These are phyloP conservation scores for Gambusia affinis DNA, from an alignment of 2,113 vertebrate species.

Conservation along the genomic window DNA sequence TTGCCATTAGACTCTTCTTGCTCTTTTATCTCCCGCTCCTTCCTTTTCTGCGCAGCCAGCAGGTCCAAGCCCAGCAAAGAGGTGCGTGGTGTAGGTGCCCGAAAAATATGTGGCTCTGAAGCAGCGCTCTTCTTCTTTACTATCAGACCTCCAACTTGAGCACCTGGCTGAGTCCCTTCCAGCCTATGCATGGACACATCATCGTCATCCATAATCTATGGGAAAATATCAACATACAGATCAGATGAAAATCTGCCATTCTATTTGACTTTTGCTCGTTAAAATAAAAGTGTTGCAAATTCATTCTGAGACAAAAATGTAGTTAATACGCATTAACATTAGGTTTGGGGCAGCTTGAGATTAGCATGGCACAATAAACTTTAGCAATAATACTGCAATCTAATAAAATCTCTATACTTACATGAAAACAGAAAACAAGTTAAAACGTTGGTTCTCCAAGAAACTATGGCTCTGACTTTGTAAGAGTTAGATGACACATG, in stretches of 20 bases:
- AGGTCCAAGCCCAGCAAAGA: conserved; percentile 92
- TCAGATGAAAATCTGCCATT: conserved; percentile 7
- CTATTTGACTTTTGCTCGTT: neutral
- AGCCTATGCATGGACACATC: conserved; percentile 88
- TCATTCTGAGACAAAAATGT: neutral
- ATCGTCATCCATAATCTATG: conserved; percentile 78
- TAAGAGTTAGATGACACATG: neutral
- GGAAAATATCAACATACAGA: conserved; percentile 11
- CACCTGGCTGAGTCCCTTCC: conserved; percentile 81
- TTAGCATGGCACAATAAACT: neutral
- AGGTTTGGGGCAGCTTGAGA: neutral
- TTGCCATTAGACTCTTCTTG: conserved; percentile 70
- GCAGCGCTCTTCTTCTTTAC: conserved; percentile 85
- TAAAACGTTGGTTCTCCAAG: neutral
- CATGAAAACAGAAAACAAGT: neutral
- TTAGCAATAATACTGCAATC: too few relatives aligned
- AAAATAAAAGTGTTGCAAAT: neutral
- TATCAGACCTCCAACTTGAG: conserved; percentile 87
- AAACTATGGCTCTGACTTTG: neutral
- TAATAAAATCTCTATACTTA: neutral
- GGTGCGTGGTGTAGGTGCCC: conserved; percentile 90
- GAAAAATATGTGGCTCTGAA: conserved; percentile 90
- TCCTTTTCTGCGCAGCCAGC: conserved; percentile 93
- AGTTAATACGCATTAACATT: neutral
- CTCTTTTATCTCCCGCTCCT: conserved; percentile 87